Evolutionary conservation across 2,113 vertebrate genomes (phyloP), one percentile per base, ranked within the genome.

Genomic region (Tetrax tetrax): DNA sequence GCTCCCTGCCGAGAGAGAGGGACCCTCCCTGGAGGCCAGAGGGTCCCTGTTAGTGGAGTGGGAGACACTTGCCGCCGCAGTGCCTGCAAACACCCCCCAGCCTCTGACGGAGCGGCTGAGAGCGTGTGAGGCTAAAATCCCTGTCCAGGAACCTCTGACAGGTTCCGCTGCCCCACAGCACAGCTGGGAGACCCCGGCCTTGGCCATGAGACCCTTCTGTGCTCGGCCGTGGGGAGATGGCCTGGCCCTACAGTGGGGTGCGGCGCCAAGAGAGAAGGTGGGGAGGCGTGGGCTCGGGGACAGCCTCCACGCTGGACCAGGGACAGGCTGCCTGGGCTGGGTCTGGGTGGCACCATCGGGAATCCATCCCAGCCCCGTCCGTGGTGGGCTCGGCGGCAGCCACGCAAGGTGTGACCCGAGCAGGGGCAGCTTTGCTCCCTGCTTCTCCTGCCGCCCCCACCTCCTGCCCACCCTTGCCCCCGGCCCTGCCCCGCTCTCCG

Each of bases 311-410:
- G 1, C 65, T 33, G 28, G 37, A 33, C 50, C 43, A 25, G 50
- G 38, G 38, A 16, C 25, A 17, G 50, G 29, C 31, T 54, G 27
- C 51, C 41, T 35, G 35, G 27, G 5, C 19, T 12, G 35, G 14
- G 24, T 28, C 56, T 70, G 64, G 14, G 28, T 31, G 33, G 47
- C 53, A 47, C 69, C 23, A 1, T 45, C 0, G 0, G 78, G 61
- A 78, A 27, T 31, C 25, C 56, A 13, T 33, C 11, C 71, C 14
- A 43, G 56, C 28, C 53, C 35, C 16, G 9, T n/a, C 16, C 1
- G 1, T 3, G 8, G 18, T 4, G 38, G 41, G 16, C 82, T 60
- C 0, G 0, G 57, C 2, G 0, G 28, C 33, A 29, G 21, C 45
- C 43, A 18, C 4, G 51, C 0, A 3, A 15, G 7, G 24, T 5